Evolutionary conservation across 2,797 vertebrate species (phyloP).

Genomic region (Vipera latastei): DNA sequence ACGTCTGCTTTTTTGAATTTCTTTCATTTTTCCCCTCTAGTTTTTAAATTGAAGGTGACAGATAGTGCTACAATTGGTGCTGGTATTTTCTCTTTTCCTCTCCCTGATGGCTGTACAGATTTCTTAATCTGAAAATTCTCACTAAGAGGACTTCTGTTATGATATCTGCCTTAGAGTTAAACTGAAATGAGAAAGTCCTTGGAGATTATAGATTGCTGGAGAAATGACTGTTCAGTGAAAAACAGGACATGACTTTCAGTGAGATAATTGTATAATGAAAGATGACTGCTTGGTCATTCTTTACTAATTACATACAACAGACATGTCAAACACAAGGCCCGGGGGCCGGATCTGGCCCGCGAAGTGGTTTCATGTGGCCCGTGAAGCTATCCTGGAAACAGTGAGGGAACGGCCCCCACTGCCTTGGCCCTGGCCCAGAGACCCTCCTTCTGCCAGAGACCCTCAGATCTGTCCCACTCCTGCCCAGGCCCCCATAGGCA

Average conservation of each 20-base stretch:
- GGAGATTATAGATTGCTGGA: not conserved
- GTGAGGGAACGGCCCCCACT: no score
- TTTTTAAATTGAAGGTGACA: not conserved
- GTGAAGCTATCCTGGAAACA: no score
- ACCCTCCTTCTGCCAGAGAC: no score
- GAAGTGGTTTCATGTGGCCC: no score
- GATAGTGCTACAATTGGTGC: not conserved
- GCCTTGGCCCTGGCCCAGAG: no score
- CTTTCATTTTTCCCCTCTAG: not conserved
- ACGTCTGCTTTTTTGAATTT: not conserved
- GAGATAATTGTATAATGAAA: not conserved
- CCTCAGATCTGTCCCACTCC: no score
- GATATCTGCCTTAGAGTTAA: not conserved
- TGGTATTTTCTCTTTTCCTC: not conserved
- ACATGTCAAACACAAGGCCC: no score
- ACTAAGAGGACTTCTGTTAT: not conserved
- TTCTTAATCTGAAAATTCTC: not conserved
- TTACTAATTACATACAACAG: not conserved
- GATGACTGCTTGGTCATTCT: not conserved
- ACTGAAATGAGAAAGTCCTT: not conserved
- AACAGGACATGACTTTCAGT: not conserved
- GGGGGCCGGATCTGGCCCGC: no score
- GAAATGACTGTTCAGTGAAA: not conserved
- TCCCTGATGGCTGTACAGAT: not conserved
- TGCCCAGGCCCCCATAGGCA: no score